These are phyloP conservation scores for Anguilla japonica DNA, from an alignment of 2,113 vertebrate genomes.

Conservation along the genomic window DNA sequence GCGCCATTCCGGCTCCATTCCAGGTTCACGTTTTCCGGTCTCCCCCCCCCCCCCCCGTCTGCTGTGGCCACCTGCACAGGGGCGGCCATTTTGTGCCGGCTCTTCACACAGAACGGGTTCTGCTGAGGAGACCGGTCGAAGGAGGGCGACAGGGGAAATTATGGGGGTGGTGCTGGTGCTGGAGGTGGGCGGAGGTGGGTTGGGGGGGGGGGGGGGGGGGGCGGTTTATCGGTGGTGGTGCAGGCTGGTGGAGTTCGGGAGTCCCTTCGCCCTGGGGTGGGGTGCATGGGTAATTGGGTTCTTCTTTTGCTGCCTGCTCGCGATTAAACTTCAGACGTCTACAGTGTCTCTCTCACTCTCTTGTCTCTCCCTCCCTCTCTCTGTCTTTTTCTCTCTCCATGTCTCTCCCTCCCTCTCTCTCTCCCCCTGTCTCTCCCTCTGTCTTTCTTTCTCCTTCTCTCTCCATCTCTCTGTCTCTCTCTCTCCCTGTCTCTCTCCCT, in stretches of 20 bases:
- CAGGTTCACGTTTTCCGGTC: neutral
- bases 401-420: neutral
- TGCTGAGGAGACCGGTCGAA: constrained; percentile 4
- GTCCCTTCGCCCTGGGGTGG: constrained; percentile 28
- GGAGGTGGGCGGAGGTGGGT: constrained; percentile 16
- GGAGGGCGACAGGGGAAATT: constrained; percentile 48
- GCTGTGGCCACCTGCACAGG: neutral
- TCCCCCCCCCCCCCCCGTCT: neutral
- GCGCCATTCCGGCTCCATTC: neutral
- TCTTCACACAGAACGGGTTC: neutral
- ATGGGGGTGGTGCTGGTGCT: constrained; percentile 7
- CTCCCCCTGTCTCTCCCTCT: too few relatives aligned
- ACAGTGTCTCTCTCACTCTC: neutral
- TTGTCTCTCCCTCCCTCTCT: constrained; percentile 15
- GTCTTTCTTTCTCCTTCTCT: neutral
- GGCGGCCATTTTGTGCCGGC: neutral
- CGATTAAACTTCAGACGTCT: constrained; percentile 36
- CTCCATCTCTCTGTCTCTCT: neutral
- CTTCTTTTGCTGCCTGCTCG: constrained; percentile 42
- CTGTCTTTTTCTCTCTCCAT: neutral
- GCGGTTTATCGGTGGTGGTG: constrained; percentile 52
- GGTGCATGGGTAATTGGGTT: constrained; percentile 55
- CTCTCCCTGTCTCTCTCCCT: neutral
- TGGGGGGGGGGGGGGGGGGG: constrained; percentile 21
- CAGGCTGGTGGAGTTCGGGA: constrained; percentile 39